Base-by-base conservation (phyloP, 2,888 invertebrate genomes). In the Caenorhabditis afra region DNA sequence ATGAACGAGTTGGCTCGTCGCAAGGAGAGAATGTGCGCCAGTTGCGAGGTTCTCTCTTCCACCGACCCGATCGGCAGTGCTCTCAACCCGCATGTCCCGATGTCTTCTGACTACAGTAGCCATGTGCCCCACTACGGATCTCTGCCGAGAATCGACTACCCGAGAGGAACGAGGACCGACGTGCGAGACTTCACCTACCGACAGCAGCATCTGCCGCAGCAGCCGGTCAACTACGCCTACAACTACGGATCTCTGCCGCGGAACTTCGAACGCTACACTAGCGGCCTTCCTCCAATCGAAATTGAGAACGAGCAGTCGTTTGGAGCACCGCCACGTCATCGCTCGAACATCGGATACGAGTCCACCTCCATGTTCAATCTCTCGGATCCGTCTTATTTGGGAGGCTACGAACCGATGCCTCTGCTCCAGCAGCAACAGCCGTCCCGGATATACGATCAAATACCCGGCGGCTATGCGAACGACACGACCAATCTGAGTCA, bases 1-100 rank as follows among this genome's bases (percentile, higher is more conserved):
- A 74, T 86, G 83, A 92, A 92, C 50, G 93, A 93, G 88, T 93
- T 94, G 76, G 93, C 93, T 12, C 91, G 93, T 62, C 90, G 93
- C n/a, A 91, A 93, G 52, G 92, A 92, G 83, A 92, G 93, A 85
- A 92, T 93, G 74, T 93, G 86, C 55, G 83, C 84, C 3, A 80
- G 84, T 68, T 81, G 82, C 52, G 87, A 87, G 57, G 74, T 87
- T 23, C 77, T 83, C 5, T 57, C 79, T 7, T 50, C 75, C 4
- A 61, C 67, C 23, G 58, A 61, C n/a, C 74, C 75, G 3, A 67
- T 59, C 41, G 62, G 66, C 47, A 58, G 61, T 18, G 58, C 61
- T 12, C 20, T 59, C 20, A 61, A 61, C 23, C 59, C 58, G 8
- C 50, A 66, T 20, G 39, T 64, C 35, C 65, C 78, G 10, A 62